phyloP scores from a whole-genome alignment of 2,888 invertebrate species.

The Lasioglossum morio region DNA sequence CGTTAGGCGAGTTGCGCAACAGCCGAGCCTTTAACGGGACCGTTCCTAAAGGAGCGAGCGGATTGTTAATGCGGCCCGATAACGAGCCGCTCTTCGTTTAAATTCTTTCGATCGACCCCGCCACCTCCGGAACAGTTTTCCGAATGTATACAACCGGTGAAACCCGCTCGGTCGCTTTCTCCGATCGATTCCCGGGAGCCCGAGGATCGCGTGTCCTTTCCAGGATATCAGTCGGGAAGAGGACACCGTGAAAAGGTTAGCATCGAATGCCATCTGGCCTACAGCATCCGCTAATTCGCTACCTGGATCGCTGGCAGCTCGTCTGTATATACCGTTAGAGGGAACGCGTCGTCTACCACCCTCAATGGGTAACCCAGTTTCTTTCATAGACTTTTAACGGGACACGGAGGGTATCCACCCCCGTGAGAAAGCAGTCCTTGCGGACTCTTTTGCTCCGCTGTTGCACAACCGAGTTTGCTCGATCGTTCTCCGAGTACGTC shows the following conservation, averaged over 20 bases:
- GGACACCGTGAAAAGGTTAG: conserved; percentile 26
- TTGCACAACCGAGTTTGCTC: not conserved
- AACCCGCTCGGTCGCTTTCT: conserved; percentile 21
- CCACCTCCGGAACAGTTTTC: conserved; percentile 24
- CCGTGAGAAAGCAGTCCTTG: conserved; percentile 65
- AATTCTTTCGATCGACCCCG: conserved; percentile 15
- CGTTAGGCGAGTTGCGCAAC: conserved; percentile 62
- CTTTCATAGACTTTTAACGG: conserved; percentile 62
- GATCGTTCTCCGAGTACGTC: not conserved
- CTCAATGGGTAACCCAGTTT: conserved; percentile 72
- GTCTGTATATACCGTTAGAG: conserved; percentile 64
- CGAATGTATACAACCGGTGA: conserved; percentile 3
- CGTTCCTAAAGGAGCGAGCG: conserved; percentile 44
- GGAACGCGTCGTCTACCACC: conserved; percentile 43
- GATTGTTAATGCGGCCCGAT: conserved; percentile 46
- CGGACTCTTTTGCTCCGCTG: not conserved
- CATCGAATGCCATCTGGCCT: conserved; percentile 53
- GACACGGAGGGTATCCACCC: conserved; percentile 65
- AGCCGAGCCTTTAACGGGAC: conserved; percentile 53
- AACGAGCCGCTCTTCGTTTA: conserved; percentile 35
- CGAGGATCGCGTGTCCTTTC: conserved; percentile 1
- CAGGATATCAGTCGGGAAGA: not conserved
- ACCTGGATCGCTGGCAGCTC: conserved; percentile 57
- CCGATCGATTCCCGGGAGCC: not conserved
- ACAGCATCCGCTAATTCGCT: conserved; percentile 40